Base-by-base conservation (phyloP, 2,888 invertebrate genomes). In the Melolontha melolontha region DNA sequence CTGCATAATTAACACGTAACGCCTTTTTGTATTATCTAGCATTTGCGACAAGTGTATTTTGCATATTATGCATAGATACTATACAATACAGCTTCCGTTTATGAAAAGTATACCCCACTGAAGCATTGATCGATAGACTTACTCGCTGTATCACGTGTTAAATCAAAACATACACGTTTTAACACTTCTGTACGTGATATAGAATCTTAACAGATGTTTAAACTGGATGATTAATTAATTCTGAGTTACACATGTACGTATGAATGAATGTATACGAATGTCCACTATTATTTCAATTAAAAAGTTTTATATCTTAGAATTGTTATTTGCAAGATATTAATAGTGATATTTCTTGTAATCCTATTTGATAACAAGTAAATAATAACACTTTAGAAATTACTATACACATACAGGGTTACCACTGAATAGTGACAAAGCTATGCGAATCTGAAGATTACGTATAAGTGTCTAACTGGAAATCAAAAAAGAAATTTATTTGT, bases 1-100 rank as follows among this genome's bases (percentile, higher is more conserved):
- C 75, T 72, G 75, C 74, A 78, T 80, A 81, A 81, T 81, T 81
- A 80, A 80, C 79, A 75, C 71, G 77, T 75, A 74, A 78, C 81
- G 79, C 80, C 80, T 73, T 75, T 75, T 77, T 77, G 75, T 73
- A 79, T 80, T 80, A 79, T 79, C 77, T 74, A 70, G 77, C 73
- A 77, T 77, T 75, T 75, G 73, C 73, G 75, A 80, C 79, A 80
- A 81, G 80, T 80, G 79, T 77, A 78, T 69, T 78, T 77, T 75
- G 67, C 71, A 55, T 55, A 55, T 62, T 27, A 62, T 49, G 44
- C 17, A 47, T 17, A 11, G 47, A 29, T 14, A 39, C 49, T 16
- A 11, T 34, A 17, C 55, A 16, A 10, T 66, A 66, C 65, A 14
- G 41, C 70, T 65, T 29, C 16, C 14, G 34, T 39, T 47, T 62